Conservation (phyloP, 2,113 vertebrate genomes). For the Tyrannus savana region DNA sequence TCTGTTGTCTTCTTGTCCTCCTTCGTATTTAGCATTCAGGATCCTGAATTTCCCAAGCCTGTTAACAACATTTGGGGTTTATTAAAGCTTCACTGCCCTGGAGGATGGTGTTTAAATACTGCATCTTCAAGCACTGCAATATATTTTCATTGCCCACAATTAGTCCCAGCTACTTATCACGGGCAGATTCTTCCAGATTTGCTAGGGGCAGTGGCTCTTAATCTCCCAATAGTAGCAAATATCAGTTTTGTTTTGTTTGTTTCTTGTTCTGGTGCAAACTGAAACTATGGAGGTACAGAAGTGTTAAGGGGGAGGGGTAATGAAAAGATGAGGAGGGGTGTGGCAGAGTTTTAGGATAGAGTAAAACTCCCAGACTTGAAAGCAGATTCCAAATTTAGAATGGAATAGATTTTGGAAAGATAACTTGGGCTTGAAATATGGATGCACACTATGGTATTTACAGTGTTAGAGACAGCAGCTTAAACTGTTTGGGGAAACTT, state of each 20-base stretch:
- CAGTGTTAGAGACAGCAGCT: not conserved
- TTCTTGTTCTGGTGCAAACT: not conserved
- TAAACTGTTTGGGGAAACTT: not conserved
- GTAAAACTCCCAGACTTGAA: not conserved
- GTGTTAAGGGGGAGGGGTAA: rapidly evolving
- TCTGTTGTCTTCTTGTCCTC: not conserved
- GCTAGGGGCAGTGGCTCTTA: not conserved
- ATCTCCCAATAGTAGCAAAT: not conserved
- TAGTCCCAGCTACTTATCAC: not conserved
- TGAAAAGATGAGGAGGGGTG: not conserved
- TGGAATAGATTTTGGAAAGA: not conserved
- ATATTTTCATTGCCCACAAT: not conserved
- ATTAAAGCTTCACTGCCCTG: not conserved
- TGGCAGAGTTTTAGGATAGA: rapidly evolving
- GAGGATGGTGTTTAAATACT: not conserved
- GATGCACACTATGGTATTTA: not conserved
- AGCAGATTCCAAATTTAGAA: not conserved
- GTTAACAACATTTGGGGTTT: not conserved
- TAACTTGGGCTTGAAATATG: not conserved
- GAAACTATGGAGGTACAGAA: not conserved
- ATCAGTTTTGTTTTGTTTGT: not conserved
- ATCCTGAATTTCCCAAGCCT: not conserved
- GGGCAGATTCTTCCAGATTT: not conserved
- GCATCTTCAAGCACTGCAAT: not conserved
- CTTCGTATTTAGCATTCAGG: not conserved